Base-by-base conservation (phyloP, 2,113 vertebrate species). In the Nesogale talazaci region DNA sequence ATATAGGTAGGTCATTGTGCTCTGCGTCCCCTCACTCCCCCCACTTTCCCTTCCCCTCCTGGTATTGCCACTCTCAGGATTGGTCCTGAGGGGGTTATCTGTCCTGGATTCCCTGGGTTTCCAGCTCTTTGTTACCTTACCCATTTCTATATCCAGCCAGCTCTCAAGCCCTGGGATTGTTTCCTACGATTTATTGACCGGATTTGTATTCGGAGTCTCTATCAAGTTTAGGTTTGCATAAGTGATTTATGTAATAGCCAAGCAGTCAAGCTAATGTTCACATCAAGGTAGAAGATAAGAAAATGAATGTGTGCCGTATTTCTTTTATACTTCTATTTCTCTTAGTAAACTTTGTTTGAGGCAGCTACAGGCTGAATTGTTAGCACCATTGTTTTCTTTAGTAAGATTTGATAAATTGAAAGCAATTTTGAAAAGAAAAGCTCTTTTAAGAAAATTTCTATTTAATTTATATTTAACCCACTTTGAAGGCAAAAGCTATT, bases 401-500 rank as follows among this genome's bases (percentile, higher is more conserved):
- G 20, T 7, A 90, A 70, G 69, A 90, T n/a, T 12, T 92, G 63
- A 89, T 79, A 82, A 72, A 22, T 15, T 34, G 34, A 52, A 72
- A 88, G 57, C 74, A 76, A 25, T 83, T 89, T 84, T 78, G 9
- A 85, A 81, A 93, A 84, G 72, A 72, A 72, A 81, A 83, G 2
- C 4, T 56, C 22, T 65, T 31, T 46, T 16, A 6, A 52, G 46
- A 52, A 52, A 7, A 3, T 5, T 3, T 0, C 14, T 5, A 4
- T 59, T 72, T 88, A 77, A 59, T 86, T 70, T 93, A 31, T 76
- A 77, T 25, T 3, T 69, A 52, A 25, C 22, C 9, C 74, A 70
- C 20, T 7, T 52, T 91, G 3, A 90, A 81, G 63, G 40, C n/a
- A 67, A 84, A 79, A 67, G 7, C 36, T 80, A 31, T 86, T 69